Base-by-base conservation (phyloP, 1,140 invertebrate species). In the Lordiphosa mommai region DNA sequence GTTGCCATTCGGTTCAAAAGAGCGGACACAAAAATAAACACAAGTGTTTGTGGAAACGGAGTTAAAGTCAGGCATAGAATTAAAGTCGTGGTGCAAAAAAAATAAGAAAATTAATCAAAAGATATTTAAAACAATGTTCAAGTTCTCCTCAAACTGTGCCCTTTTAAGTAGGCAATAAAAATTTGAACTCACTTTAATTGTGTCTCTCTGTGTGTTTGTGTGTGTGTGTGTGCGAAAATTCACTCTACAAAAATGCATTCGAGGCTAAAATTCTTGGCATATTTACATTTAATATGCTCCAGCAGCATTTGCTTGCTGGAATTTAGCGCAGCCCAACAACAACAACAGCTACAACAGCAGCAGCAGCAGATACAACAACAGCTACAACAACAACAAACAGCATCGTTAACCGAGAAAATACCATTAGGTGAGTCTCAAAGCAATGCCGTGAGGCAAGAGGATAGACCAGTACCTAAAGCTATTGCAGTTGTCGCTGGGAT, bases 361-460 rank as follows among this genome's bases (percentile, higher is more conserved):
- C 68, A 61, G 14, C 71, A 60, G 20, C 64, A 64, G 17, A 65
- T 57, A 40, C 72, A 85, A 67, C 58, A 72, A 52, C 68, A 70
- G 48, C 48, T 48, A 29, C 69, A 60, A 41, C 72, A 85, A 71
- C 58, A 72, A 52, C 69, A 71, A 52, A 46, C 58, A 48, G 59
- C 67, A 64, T 82, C 74, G 69, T 77, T 79, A 86, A 88, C 86
- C 66, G 86, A 88, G 77, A 88, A 88, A 88, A 88, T 88, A 79
- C 86, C 86, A 80, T 88, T 88, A 88, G 86, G 86, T 88, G 71
- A 88, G 86, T 88, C 64, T 69, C 59, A 56, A 52, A 66, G 66
- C 46, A 51, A 40, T 36, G 50, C 56, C 60, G 29, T 29, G 34
- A 60, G 51, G 48, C 36, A 10, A 10, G 17, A 10, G 33, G 12